These are phyloP conservation scores for Ctenomys sociabilis DNA, from an alignment of 2,113 vertebrate genomes.

Conservation along the genomic window DNA sequence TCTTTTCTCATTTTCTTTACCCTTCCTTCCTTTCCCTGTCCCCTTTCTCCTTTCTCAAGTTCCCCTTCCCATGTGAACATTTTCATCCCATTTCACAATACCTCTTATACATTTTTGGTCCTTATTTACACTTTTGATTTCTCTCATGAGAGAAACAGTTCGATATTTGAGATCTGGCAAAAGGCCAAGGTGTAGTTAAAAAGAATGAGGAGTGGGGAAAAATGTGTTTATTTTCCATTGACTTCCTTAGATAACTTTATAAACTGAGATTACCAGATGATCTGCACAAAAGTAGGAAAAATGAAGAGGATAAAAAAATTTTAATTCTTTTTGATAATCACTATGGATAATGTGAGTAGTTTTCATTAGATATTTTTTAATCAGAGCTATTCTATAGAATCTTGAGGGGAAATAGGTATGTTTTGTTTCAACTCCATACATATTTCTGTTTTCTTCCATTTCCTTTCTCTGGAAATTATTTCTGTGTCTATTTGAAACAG, in stretches of 20 bases:
- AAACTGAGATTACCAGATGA: constrained; percentile 22
- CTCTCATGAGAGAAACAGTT: not conserved
- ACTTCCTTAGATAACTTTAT: not conserved
- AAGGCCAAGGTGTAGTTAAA: not conserved
- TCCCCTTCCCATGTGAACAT: not conserved
- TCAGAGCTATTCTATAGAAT: constrained; percentile 25
- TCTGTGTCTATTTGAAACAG: constrained; percentile 22
- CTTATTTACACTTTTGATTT: not conserved
- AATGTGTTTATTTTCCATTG: not conserved
- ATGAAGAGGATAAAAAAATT: not conserved
- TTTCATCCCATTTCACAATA: not conserved
- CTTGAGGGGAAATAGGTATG: not conserved
- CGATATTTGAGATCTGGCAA: not conserved
- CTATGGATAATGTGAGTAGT: not conserved
- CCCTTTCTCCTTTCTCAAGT: too few relatives aligned
- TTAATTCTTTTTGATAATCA: not conserved
- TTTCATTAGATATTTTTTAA: constrained; percentile 54
- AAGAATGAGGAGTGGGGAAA: not conserved
- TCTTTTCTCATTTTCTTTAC: not conserved
- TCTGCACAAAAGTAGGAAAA: constrained; percentile 26
- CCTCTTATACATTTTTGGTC: not conserved
- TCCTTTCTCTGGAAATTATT: constrained; percentile 51
- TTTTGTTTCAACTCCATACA: constrained; percentile 18
- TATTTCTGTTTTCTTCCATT: constrained; percentile 32
- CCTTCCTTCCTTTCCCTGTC: not conserved